Conservation (phyloP, 2,113 vertebrate species). For the Boulengeromyrus knoepffleri region DNA sequence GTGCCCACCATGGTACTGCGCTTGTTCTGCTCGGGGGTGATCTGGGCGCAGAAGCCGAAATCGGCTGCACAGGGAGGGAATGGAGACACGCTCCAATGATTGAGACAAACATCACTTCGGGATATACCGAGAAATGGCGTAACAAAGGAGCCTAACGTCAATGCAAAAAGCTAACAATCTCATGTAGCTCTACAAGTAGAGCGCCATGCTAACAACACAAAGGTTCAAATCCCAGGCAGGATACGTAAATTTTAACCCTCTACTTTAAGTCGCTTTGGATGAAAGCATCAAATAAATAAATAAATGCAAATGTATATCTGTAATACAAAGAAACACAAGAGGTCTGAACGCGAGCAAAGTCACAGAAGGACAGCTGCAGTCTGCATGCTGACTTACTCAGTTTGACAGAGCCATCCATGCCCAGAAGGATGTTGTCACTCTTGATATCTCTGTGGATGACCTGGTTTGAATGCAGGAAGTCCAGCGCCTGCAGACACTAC, state of each 20-base stretch:
- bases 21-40: constrained; percentile 97
- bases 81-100: not conserved
- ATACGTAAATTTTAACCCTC: not conserved
- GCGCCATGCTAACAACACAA: not conserved
- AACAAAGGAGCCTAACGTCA: not conserved
- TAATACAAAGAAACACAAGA: not conserved
- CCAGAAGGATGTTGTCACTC: constrained; percentile 95
- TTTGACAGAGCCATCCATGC: constrained; percentile 97
- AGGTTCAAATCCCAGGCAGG: not conserved
- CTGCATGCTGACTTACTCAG: constrained; percentile 69
- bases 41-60: constrained; percentile 98
- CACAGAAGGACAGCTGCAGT: not conserved
- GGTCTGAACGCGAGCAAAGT: not conserved
- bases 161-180: not conserved
- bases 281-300: not conserved
- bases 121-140: not conserved
- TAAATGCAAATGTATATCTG: not conserved
- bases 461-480: constrained; percentile 96
- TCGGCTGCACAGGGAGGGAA: constrained; percentile 72
- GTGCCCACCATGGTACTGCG: constrained; percentile 98
- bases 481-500: constrained; percentile 95
- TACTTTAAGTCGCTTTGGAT: not conserved
- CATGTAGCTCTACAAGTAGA: not conserved
- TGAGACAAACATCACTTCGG: not conserved
- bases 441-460: constrained; percentile 98